Conservation (phyloP, 2,113 vertebrate genomes). For the Pterophyllum scalare region DNA sequence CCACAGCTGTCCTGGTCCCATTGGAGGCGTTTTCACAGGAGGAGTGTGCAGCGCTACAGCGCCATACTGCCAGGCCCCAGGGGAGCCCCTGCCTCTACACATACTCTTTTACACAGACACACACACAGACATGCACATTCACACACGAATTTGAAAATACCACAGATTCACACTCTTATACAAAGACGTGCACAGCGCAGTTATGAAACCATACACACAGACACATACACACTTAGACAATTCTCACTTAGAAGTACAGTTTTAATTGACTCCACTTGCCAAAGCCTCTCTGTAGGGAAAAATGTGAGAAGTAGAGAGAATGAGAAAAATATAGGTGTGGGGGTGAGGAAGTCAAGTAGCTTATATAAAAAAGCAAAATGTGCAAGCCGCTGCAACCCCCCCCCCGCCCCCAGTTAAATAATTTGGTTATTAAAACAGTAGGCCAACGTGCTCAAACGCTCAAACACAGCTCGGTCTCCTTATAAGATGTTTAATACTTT, state of each 20-base stretch:
- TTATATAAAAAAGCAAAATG: slow-evolving; percentile 46
- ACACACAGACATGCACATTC: slow-evolving; percentile 32
- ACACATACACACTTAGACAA: slow-evolving; percentile 37
- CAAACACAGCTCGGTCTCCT: slow-evolving; percentile 24
- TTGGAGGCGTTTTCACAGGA: slow-evolving; percentile 81
- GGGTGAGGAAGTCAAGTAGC: slow-evolving; percentile 19
- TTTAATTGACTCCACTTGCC: slow-evolving; percentile 82
- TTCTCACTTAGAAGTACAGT: slow-evolving; percentile 75
- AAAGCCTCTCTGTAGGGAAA: slow-evolving; percentile 62
- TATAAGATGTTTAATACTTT: slow-evolving; percentile 49
- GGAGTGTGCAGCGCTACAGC: slow-evolving; percentile 71
- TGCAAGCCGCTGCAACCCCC: background rate
- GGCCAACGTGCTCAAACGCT: slow-evolving; percentile 13
- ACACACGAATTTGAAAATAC: slow-evolving; percentile 55
- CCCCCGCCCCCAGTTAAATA: background rate
- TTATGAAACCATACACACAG: slow-evolving; percentile 51
- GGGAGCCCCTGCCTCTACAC: slow-evolving; percentile 72
- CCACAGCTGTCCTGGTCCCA: slow-evolving; percentile 83
- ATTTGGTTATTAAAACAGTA: slow-evolving; percentile 10
- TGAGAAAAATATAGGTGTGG: slow-evolving; percentile 43
- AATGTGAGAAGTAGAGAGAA: slow-evolving; percentile 61
- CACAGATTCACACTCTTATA: slow-evolving; percentile 66
- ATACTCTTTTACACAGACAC: slow-evolving; percentile 26
- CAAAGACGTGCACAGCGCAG: slow-evolving; percentile 51
- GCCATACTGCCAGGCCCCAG: slow-evolving; percentile 79